Conservation (phyloP, 2,113 vertebrate species). For the Campylomormyrus numenius region DNA sequence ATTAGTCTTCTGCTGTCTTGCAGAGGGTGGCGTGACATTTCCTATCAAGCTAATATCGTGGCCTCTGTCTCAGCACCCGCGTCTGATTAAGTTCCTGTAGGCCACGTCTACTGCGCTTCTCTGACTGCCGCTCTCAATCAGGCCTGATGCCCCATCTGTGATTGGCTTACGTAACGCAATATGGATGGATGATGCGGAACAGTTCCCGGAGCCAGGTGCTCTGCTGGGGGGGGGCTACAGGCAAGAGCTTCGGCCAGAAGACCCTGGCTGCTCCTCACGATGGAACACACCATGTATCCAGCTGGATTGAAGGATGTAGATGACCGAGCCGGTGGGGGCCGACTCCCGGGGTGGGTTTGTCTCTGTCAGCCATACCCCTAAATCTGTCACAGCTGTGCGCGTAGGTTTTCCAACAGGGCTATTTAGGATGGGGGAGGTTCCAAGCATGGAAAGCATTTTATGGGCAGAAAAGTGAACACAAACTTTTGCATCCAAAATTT, state of each 20-base stretch:
- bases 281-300: not conserved
- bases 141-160: not conserved
- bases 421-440: not conserved
- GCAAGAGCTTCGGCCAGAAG: not conserved
- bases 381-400: not conserved
- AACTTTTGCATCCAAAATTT: not conserved
- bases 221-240: not conserved
- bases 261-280: not conserved
- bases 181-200: not conserved
- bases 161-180: not conserved
- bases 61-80: not conserved
- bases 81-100: not conserved
- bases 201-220: not conserved
- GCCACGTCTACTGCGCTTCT: not conserved
- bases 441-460: not conserved
- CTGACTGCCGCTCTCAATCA: not conserved
- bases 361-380: not conserved
- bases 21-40: not conserved
- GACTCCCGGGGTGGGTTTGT: not conserved
- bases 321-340: not conserved
- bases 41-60: not conserved
- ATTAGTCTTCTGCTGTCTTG: not conserved
- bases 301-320: not conserved
- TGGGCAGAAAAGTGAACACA: not conserved
- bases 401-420: not conserved